phyloP scores from a whole-genome alignment of 37 sponge, comb jelly and placozoan genomes.

The Ephydatia muelleri region DNA sequence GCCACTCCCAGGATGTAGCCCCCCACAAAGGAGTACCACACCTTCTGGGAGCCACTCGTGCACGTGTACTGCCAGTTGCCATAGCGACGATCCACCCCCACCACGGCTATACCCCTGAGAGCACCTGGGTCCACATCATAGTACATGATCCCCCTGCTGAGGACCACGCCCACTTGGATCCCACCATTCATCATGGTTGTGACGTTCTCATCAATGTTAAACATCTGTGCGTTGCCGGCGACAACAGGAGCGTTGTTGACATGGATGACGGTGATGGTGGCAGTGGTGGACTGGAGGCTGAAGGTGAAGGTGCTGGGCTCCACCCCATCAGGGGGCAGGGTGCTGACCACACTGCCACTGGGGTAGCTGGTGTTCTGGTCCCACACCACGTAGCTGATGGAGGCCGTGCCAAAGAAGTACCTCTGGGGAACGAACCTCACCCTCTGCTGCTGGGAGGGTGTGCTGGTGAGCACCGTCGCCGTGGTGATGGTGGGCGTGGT shows the following conservation, averaged over 20 bases:
- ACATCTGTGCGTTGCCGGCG: constrained; percentile 13
- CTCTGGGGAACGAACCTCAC: constrained; percentile 73
- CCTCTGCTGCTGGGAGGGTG: constrained; percentile 41
- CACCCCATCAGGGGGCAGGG: constrained; percentile 15
- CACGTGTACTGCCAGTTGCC: constrained; percentile 90
- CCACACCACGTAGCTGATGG: constrained; percentile 79
- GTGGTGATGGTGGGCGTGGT: constrained; percentile 16
- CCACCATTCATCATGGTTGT: constrained; percentile 33
- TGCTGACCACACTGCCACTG: constrained; percentile 39
- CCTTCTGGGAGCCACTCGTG: constrained; percentile 13
- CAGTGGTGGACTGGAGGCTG: constrained; percentile 61
- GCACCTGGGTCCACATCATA: constrained; percentile 57
- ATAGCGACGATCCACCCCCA: constrained; percentile 60
- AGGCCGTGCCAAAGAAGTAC: constrained; percentile 73
- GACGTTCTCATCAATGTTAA: constrained; percentile 58
- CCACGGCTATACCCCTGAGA: constrained; percentile 60
- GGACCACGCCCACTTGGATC: constrained; percentile 29
- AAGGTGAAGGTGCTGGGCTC: constrained; percentile 70
- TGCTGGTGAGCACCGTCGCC: constrained; percentile 66
- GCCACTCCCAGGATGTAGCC: constrained; percentile 46
- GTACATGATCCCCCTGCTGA: constrained; percentile 12
- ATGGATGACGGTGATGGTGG: constrained; percentile 68
- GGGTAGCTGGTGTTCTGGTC: constrained; percentile 66
- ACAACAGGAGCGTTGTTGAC: constrained; percentile 81
- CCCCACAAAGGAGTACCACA: constrained; percentile 68